Evolutionary conservation across 2,797 vertebrate species (phyloP).

Genomic region (Hippocampus kuda): DNA sequence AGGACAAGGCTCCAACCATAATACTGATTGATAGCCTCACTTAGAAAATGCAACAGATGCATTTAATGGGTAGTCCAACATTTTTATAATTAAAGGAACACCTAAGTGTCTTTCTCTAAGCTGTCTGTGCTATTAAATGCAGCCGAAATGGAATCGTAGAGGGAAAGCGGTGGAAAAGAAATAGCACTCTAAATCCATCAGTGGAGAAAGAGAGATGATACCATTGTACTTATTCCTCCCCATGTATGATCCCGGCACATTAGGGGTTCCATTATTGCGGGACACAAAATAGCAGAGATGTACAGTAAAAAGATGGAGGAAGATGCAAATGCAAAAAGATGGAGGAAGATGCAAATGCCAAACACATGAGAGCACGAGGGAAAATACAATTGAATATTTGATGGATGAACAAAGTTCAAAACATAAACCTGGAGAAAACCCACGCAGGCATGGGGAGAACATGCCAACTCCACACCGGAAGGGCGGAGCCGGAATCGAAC

Average conservation of each 20-base stretch:
- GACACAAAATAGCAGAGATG: background rate
- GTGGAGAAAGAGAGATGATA: conserved; percentile 6
- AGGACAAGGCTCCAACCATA: conserved; percentile 37
- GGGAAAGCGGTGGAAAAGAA: conserved; percentile 22
- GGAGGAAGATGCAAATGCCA: background rate
- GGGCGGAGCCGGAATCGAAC: too few relatives aligned
- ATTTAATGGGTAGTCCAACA: conserved; percentile 52
- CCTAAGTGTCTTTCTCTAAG: conserved; percentile 33
- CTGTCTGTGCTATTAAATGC: conserved; percentile 34
- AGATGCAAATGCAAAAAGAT: background rate
- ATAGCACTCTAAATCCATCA: conserved; percentile 18
- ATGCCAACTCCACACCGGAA: too few relatives aligned
- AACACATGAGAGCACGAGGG: too few relatives aligned
- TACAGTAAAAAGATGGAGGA: background rate
- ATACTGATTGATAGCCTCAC: conserved; percentile 52
- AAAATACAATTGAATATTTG: too few relatives aligned
- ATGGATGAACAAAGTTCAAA: too few relatives aligned
- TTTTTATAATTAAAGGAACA: conserved; percentile 55
- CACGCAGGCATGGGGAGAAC: too few relatives aligned
- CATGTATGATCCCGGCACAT: background rate
- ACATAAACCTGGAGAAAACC: too few relatives aligned
- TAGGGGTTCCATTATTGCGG: conserved; percentile 1
- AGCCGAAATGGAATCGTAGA: conserved; percentile 41
- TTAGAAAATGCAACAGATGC: conserved; percentile 52
- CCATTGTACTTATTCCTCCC: background rate